phyloP scores from a whole-genome alignment of 1,140 invertebrate genomes.

The Trichogramma pretiosum region DNA sequence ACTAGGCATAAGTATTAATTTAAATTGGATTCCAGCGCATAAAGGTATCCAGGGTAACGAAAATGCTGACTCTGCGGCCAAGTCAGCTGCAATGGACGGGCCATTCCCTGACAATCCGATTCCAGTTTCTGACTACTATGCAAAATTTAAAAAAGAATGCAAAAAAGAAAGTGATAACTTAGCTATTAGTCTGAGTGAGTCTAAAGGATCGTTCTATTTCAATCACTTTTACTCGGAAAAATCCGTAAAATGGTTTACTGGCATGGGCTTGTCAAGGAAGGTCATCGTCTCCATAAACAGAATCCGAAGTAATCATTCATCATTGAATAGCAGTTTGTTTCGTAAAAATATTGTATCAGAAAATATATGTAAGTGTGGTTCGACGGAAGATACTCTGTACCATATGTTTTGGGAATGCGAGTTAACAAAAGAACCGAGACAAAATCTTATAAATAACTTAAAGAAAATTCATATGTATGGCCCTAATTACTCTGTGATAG shows the following conservation, averaged over 20 bases:
- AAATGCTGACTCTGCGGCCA: constrained; percentile 5
- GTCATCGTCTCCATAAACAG: constrained; percentile 12
- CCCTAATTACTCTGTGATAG: not conserved
- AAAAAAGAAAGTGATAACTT: not conserved
- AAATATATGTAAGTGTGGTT: constrained; percentile 6
- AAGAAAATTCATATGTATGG: not conserved
- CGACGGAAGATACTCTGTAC: not conserved
- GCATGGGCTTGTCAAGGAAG: not conserved
- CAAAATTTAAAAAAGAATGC: constrained; percentile 6
- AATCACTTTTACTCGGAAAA: constrained; percentile 3
- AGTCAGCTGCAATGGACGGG: not conserved
- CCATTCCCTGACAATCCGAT: constrained; percentile 1
- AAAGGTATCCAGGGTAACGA: constrained; percentile 8
- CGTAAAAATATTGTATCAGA: constrained; percentile 5
- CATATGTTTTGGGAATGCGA: constrained; percentile 14
- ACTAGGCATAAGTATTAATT: not conserved
- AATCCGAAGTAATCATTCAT: constrained; percentile 15
- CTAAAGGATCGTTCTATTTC: constrained; percentile 11
- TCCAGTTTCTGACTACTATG: constrained; percentile 6
- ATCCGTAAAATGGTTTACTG: constrained; percentile 10
- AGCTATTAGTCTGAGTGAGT: not conserved
- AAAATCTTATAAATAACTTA: not conserved
- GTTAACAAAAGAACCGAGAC: constrained; percentile 1
- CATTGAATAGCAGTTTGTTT: constrained; percentile 9
- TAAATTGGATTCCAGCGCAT: constrained; percentile 2